Conservation (phyloP, 2,113 vertebrate genomes). For the Trogon melanurus region DNA sequence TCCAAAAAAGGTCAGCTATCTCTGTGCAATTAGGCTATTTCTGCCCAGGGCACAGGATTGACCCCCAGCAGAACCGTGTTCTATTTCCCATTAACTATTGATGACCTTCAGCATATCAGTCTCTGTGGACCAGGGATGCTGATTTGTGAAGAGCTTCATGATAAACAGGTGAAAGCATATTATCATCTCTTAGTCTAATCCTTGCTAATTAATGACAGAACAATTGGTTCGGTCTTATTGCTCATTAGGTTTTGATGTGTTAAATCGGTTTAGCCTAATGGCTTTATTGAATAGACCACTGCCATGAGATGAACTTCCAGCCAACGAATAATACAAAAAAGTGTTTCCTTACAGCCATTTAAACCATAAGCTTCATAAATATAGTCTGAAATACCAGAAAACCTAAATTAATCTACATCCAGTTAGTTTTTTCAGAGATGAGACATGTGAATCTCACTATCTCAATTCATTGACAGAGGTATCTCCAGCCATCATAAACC, state of each 20-base stretch:
- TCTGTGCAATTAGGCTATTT: background rate
- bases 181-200: background rate
- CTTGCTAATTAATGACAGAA: background rate
- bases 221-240: background rate
- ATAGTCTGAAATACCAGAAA: background rate
- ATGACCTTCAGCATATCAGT: background rate
- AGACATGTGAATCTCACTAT: background rate
- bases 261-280: background rate
- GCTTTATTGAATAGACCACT: background rate
- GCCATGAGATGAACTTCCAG: background rate
- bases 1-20: background rate
- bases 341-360: background rate
- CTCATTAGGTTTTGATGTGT: background rate
- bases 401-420: background rate
- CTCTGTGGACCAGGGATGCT: fast-evolving
- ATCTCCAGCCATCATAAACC: background rate
- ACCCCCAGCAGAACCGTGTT: fast-evolving
- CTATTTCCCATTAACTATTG: background rate
- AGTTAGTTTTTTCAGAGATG: background rate
- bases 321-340: background rate
- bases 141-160: background rate
- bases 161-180: background rate
- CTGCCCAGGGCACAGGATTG: background rate
- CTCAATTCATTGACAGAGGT: background rate
- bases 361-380: background rate